Conservation (phyloP, 2,888 invertebrate species). For the Cryptosula pallasiana region DNA sequence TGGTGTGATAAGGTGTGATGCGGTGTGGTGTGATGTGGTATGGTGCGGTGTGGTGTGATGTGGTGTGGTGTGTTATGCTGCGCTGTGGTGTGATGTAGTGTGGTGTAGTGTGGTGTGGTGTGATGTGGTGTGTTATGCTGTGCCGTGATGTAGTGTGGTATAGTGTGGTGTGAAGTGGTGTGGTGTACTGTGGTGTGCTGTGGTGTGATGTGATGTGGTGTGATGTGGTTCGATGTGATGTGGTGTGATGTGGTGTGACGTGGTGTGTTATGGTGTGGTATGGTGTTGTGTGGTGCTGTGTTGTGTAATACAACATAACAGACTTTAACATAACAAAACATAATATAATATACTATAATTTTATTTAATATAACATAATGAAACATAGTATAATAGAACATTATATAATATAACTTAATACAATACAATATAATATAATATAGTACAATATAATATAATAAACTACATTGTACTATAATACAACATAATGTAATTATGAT, state of each 20-base stretch:
- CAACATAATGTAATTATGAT: not conserved
- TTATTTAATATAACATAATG: too few relatives aligned
- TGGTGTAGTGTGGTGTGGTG: slow-evolving; percentile 10
- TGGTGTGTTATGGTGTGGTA: not conserved
- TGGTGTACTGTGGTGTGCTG: not conserved
- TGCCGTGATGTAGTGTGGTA: not conserved
- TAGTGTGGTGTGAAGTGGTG: not conserved
- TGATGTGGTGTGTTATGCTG: not conserved
- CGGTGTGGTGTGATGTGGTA: not conserved
- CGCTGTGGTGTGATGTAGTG: slow-evolving; percentile 5
- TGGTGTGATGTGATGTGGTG: not conserved
- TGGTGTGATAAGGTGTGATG: not conserved
- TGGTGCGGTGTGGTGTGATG: slow-evolving; percentile 1
- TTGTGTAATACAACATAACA: not conserved
- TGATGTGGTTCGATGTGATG: not conserved
- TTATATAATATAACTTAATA: too few relatives aligned
- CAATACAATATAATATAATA: not conserved
- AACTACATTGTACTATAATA: not conserved
- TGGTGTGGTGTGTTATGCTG: not conserved
- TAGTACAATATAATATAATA: not conserved
- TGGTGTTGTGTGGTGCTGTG: not conserved
- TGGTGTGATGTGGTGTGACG: not conserved
- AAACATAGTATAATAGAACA: too few relatives aligned
- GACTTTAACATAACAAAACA: too few relatives aligned
- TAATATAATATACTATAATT: too few relatives aligned